Base-by-base conservation (phyloP, 1,140 invertebrate species). In the Dysdera silvatica region DNA sequence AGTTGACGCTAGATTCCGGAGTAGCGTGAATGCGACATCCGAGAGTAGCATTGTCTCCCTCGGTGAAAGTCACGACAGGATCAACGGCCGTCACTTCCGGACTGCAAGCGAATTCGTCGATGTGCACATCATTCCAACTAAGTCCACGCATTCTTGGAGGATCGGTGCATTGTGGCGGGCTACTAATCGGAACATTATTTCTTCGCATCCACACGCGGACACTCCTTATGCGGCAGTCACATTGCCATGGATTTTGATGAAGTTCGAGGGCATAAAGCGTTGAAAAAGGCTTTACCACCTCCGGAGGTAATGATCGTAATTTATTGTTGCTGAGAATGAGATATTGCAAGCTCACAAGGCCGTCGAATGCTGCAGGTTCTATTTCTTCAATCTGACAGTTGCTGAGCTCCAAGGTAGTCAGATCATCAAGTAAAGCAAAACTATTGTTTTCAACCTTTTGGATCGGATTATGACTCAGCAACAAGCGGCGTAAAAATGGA, bases 161-260 rank as follows among this genome's bases (percentile, higher is more conserved):
- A 18, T 80, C 76, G 26, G 80, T 80, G 74, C 91, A 95, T 67
- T 83, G 81, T 1, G 90, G 89, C 52, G 72, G 69, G 1, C 81
- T 79, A 0, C 80, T 75, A 56, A 85, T 81, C 0, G 88, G 84
- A 40, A 85, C 82, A 70, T 84, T 85, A 69, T 84, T 85, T 69
- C 83, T 82, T 29, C 81, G 77, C 57, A 94, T 78, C 90, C 90
- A 94, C 24, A 79, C 75, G 63, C 88, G 82, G 68, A 94, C 76
- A 66, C 87, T 83, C 40, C 85, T 74, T 45, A 93, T 76, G 55
- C 83, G 81, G 73, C 91, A 95, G 72, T 93, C 88, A 74, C 91
- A 95, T 45, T 83, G 80, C 91, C 91, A 95, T 45, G 87, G 84
- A 79, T 95, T 95, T 70, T 85, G 85, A 71, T 93, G 85, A 26